Percentiles rank a stretch among this genome's conserved stretches.
These are phyloP conservation scores for Neuroterus valhalla DNA, from an alignment of 1,140 invertebrate genomes.

Conservation along the genomic window DNA sequence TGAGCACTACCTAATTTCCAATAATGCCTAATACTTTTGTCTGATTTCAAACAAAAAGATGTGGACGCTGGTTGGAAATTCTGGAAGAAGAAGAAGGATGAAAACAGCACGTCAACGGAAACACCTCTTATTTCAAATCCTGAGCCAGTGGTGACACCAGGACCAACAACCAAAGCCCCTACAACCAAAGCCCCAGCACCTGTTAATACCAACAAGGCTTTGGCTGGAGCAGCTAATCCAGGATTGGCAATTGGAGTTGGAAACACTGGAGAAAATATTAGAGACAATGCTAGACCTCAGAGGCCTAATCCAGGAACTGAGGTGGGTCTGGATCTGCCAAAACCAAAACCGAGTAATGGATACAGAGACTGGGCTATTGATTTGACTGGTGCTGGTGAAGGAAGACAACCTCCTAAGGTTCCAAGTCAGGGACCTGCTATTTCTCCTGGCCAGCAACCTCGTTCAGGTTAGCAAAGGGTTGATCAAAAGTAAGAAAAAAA, in stretches of 20 bases:
- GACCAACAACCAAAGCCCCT: conserved; percentile 34
- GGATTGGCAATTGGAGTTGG: conserved; percentile 57
- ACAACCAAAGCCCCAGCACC: conserved; percentile 24
- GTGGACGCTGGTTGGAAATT: conserved; percentile 66
- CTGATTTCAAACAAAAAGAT: conserved; percentile 36
- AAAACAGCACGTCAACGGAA: conserved; percentile 37
- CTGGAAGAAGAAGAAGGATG: conserved; percentile 64
- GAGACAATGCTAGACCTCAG: conserved; percentile 49
- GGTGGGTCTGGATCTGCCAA: conserved; percentile 61
- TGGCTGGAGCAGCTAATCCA: conserved; percentile 53
- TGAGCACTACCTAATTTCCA: no score
- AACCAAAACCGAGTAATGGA: conserved; percentile 48
- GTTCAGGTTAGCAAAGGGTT: conserved; percentile 29
- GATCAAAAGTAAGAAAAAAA: no score
- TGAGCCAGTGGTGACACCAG: conserved; percentile 56
- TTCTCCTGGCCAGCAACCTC: conserved; percentile 22
- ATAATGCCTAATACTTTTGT: no score
- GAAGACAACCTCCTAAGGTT: conserved; percentile 47
- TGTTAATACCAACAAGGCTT: conserved; percentile 41
- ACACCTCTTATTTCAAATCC: conserved; percentile 35
- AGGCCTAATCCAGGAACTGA: conserved; percentile 67
- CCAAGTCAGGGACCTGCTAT: conserved; percentile 51
- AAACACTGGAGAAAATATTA: conserved; percentile 47
- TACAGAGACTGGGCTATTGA: conserved; percentile 66
- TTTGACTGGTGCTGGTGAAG: conserved; percentile 63